These are phyloP conservation scores for Sinelater perroti DNA, from an alignment of 2,888 invertebrate genomes.

Conservation along the genomic window DNA sequence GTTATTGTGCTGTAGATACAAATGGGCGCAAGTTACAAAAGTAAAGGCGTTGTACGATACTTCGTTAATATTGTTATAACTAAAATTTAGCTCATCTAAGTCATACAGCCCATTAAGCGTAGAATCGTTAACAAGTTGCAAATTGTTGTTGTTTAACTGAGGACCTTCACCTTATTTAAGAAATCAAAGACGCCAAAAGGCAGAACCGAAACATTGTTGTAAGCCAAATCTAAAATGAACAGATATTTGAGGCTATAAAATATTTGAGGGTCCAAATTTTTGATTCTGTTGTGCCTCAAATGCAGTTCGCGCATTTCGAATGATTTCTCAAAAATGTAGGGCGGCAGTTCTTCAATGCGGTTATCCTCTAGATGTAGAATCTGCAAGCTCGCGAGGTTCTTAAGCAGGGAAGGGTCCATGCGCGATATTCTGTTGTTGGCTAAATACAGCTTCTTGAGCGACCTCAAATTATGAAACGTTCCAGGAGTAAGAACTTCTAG, in stretches of 20 bases:
- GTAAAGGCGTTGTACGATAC: constrained; percentile 10
- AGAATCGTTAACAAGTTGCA: too few relatives aligned
- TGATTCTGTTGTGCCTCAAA: constrained; percentile 17
- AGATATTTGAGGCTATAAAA: constrained; percentile 12
- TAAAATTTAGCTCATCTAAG: constrained; percentile 20
- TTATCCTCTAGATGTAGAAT: constrained; percentile 22
- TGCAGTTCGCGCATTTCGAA: constrained; percentile 19
- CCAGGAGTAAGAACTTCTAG: constrained; percentile 23
- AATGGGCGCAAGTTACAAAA: constrained; percentile 17
- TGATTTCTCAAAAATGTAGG: constrained; percentile 11
- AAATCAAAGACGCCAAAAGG: constrained; percentile 20
- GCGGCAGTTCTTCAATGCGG: constrained; percentile 17
- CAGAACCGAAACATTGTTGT: constrained; percentile 16
- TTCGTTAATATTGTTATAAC: constrained; percentile 19
- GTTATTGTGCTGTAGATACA: constrained; percentile 23
- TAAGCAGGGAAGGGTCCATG: constrained; percentile 17
- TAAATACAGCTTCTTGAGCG: constrained; percentile 31
- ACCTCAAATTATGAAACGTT: constrained; percentile 26
- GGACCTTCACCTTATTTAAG: constrained; percentile 3
- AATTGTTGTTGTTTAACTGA: too few relatives aligned
- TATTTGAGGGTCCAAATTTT: constrained; percentile 3
- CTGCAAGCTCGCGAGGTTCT: constrained; percentile 3
- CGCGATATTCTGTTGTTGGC: constrained; percentile 19
- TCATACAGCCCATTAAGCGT: too few relatives aligned
- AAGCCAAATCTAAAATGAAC: constrained; percentile 1